Evolutionary conservation across 35 echinoderm and acorn worm genomes (phyloP).

Genomic region (Heliocidaris erythrogramma): DNA sequence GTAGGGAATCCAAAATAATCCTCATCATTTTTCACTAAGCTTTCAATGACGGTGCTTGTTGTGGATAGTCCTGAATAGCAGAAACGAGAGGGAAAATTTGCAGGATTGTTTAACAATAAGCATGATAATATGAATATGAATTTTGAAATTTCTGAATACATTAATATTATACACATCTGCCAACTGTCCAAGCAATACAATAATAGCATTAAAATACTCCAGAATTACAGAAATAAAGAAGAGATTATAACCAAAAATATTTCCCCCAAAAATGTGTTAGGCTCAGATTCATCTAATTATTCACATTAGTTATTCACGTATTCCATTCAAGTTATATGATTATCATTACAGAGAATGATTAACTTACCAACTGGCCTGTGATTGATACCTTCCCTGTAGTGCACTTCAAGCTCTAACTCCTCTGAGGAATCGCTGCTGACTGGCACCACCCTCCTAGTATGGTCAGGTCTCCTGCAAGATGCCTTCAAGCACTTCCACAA

Average conservation of each 20-base stretch:
- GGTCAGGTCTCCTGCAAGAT: not conserved
- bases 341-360: not conserved
- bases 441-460: not conserved
- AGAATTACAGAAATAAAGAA: not conserved
- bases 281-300: no score
- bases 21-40: slow-evolving; percentile 16
- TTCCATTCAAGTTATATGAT: no score
- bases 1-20: slow-evolving; percentile 1
- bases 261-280: not conserved
- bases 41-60: slow-evolving; percentile 30
- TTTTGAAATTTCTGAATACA: no score
- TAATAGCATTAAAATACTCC: not conserved
- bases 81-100: not conserved
- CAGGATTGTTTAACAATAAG: not conserved
- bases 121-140: no score
- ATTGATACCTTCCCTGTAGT: not conserved
- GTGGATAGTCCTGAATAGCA: slow-evolving; percentile 7
- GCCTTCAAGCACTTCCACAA: not conserved
- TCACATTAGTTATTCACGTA: no score
- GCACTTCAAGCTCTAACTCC: not conserved
- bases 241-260: not conserved
- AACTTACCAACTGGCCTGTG: not conserved
- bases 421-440: slow-evolving; percentile 40
- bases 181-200: no score
- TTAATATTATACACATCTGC: no score